Percentiles rank a stretch among this genome's conserved stretches.
These are phyloP conservation scores for Neofelis nebulosa DNA, from an alignment of 2,113 vertebrate genomes.

Conservation along the genomic window DNA sequence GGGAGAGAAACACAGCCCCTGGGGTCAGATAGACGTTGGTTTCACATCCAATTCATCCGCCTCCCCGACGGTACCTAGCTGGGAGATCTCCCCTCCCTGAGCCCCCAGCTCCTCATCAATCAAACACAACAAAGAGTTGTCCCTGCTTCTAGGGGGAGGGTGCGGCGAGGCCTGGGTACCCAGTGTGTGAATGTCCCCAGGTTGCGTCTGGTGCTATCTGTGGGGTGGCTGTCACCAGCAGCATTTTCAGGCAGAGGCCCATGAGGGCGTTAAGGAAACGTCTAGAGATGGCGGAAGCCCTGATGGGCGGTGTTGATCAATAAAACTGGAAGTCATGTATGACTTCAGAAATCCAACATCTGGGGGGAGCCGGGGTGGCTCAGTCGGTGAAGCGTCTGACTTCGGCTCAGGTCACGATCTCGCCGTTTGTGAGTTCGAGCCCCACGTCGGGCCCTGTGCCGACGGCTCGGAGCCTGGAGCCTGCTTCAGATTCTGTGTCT, in stretches of 20 bases:
- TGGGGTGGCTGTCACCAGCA: rapidly evolving
- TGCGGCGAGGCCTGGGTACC: rapidly evolving
- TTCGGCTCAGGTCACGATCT: too few relatives aligned
- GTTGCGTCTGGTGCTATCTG: rapidly evolving
- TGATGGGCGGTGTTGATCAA: background rate
- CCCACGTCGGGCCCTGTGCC: too few relatives aligned
- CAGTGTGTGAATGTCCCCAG: rapidly evolving
- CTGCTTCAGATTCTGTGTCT: too few relatives aligned
- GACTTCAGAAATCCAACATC: background rate
- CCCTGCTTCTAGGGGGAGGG: background rate
- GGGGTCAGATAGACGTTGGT: rapidly evolving
- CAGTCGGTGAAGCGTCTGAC: too few relatives aligned
- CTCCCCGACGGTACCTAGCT: background rate
- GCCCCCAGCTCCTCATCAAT: background rate
- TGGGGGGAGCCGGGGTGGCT: too few relatives aligned
- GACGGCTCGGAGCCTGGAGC: too few relatives aligned
- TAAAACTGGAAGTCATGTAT: rapidly evolving
- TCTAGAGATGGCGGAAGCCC: rapidly evolving
- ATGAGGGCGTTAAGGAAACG: rapidly evolving
- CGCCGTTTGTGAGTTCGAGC: too few relatives aligned
- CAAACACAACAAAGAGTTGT: background rate
- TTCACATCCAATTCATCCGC: background rate
- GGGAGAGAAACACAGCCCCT: rapidly evolving
- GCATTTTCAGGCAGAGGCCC: background rate
- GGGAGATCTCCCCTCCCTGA: background rate